These are phyloP conservation scores for Euzophera pinguis DNA, from an alignment of 2,888 invertebrate genomes.

Conservation along the genomic window DNA sequence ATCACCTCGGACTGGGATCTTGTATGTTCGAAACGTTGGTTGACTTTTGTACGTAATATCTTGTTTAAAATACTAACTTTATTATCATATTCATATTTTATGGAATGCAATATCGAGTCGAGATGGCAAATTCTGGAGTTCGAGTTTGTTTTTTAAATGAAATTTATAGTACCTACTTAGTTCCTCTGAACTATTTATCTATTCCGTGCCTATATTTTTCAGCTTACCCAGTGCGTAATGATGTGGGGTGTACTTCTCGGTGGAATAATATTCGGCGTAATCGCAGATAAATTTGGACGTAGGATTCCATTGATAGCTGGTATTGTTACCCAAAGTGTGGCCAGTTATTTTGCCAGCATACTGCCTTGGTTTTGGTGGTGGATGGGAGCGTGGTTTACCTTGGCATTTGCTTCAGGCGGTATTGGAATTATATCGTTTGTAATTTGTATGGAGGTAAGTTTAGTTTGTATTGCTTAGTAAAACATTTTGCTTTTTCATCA, in stretches of 20 bases:
- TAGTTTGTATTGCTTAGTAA: too few relatives aligned
- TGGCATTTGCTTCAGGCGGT: constrained; percentile 82
- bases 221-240: constrained; percentile 79
- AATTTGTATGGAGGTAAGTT: constrained; percentile 79
- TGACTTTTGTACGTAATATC: constrained; percentile 71
- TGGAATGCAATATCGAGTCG: too few relatives aligned
- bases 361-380: constrained; percentile 77
- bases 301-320: constrained; percentile 77
- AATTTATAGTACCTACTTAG: too few relatives aligned
- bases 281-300: constrained; percentile 82
- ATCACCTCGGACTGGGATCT: constrained; percentile 84
- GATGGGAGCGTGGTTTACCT: constrained; percentile 72
- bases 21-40: constrained; percentile 79
- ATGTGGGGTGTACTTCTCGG: constrained; percentile 83
- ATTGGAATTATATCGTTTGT: constrained; percentile 83
- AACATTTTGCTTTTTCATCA: too few relatives aligned
- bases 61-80: too few relatives aligned
- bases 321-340: constrained; percentile 74
- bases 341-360: constrained; percentile 74
- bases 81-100: not conserved
- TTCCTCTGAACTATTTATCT: too few relatives aligned
- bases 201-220: constrained; percentile 25
- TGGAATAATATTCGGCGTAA: constrained; percentile 78
- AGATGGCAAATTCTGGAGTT: too few relatives aligned
- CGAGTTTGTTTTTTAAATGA: too few relatives aligned